Conservation (phyloP, 1,140 invertebrate genomes). For the Patella vulgata region DNA sequence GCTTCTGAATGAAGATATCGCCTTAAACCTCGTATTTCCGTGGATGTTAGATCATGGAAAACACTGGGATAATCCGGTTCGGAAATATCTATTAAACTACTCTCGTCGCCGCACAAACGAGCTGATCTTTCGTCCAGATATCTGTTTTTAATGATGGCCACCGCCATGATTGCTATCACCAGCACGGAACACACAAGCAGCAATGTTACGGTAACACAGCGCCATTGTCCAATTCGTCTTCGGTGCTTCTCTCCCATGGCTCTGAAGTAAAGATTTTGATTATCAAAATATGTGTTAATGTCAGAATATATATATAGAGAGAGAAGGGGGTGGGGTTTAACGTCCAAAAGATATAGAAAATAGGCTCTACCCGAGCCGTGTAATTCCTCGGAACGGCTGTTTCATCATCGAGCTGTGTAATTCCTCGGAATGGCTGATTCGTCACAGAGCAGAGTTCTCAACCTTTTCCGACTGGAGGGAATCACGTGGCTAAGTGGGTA, state of each 20-base stretch:
- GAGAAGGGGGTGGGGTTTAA: too few relatives aligned
- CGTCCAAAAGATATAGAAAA: too few relatives aligned
- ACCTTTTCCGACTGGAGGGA: too few relatives aligned
- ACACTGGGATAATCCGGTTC: slow-evolving; percentile 18
- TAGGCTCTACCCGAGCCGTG: too few relatives aligned
- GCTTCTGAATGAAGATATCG: slow-evolving; percentile 21
- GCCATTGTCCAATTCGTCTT: slow-evolving; percentile 18
- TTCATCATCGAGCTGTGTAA: too few relatives aligned
- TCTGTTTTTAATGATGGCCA: slow-evolving; percentile 8
- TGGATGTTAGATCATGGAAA: slow-evolving; percentile 40
- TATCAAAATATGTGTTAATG: too few relatives aligned
- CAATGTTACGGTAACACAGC: slow-evolving; percentile 4
- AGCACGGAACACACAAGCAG: not conserved
- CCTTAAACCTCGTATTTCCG: slow-evolving; percentile 27
- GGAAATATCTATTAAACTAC: slow-evolving; percentile 4
- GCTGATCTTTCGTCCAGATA: not conserved
- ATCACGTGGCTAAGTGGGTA: too few relatives aligned
- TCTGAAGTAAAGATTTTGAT: too few relatives aligned
- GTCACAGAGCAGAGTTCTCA: too few relatives aligned
- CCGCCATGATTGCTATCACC: slow-evolving; percentile 2
- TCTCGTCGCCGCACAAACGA: not conserved
- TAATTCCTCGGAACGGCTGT: too few relatives aligned
- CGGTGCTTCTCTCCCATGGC: slow-evolving; percentile 14
- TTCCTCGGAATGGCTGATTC: too few relatives aligned
- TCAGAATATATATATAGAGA: too few relatives aligned